A percentile compares a stretch with the other conserved stretches of the same genome.
Evolutionary conservation across 1,140 invertebrate species (phyloP).

Genomic region (Dryas iulia): DNA sequence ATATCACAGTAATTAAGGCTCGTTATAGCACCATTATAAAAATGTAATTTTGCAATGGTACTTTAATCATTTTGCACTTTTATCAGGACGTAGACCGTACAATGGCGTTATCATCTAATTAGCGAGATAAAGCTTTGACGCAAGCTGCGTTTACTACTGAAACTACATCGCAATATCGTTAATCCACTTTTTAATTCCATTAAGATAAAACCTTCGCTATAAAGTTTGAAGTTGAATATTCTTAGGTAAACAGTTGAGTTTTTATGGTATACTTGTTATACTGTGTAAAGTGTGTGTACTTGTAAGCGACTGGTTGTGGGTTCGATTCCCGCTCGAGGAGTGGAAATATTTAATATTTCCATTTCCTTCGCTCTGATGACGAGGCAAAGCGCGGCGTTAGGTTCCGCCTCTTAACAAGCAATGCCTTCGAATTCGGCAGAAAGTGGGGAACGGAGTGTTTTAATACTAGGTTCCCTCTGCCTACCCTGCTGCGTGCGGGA

Average conservation of each 20-base stretch:
- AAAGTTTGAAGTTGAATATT: background rate
- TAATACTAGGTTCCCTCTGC: too few relatives aligned
- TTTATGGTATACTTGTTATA: background rate
- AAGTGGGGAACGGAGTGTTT: too few relatives aligned
- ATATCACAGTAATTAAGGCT: too few relatives aligned
- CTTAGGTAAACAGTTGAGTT: background rate
- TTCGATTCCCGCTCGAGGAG: too few relatives aligned
- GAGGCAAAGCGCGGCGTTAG: too few relatives aligned
- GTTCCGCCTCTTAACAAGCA: too few relatives aligned
- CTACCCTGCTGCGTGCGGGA: too few relatives aligned
- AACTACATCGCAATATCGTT: background rate
- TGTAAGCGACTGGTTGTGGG: too few relatives aligned
- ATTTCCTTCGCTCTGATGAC: too few relatives aligned
- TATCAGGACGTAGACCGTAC: background rate
- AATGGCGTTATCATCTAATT: conserved; percentile 8
- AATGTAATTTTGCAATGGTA: background rate
- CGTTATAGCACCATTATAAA: background rate
- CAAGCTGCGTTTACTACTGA: background rate
- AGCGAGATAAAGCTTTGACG: conserved; percentile 12
- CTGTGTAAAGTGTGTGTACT: background rate
- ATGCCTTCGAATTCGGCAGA: too few relatives aligned
- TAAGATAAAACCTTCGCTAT: background rate
- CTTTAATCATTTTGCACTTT: background rate
- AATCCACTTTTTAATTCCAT: background rate
- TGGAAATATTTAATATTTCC: too few relatives aligned